Percentiles rank a stretch among this genome's conserved stretches.
phyloP scores from a whole-genome alignment of 2,888 invertebrate species.

The Synanthedon andrenaeformis region DNA sequence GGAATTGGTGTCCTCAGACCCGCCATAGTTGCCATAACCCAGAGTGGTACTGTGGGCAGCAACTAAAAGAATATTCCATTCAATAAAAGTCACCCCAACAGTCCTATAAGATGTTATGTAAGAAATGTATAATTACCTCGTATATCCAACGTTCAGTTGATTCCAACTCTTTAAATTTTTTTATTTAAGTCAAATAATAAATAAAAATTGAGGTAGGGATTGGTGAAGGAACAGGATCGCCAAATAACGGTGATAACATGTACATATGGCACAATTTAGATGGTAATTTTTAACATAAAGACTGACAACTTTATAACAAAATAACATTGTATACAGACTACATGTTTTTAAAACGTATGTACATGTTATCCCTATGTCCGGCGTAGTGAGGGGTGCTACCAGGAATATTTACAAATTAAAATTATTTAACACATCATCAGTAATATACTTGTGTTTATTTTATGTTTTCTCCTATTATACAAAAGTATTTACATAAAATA shows the following conservation, averaged over 20 bases:
- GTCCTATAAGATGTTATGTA: no score
- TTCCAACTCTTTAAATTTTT: neutral
- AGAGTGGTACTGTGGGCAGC: constrained; percentile 68
- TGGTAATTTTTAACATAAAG: constrained; percentile 5
- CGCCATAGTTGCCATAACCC: constrained; percentile 71
- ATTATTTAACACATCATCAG: constrained; percentile 67
- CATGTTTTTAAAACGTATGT: constrained; percentile 21
- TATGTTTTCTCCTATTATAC: constrained; percentile 69
- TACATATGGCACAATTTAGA: constrained; percentile 26
- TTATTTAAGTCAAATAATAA: neutral
- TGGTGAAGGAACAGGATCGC: constrained; percentile 38
- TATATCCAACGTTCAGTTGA: neutral
- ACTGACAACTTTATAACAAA: constrained; percentile 2
- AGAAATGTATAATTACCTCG: neutral
- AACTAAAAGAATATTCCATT: constrained; percentile 37
- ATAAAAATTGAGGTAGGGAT: neutral
- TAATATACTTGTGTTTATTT: constrained; percentile 73
- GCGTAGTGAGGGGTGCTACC: constrained; percentile 71
- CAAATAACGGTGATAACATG: constrained; percentile 61
- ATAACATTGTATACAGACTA: neutral
- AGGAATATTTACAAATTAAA: constrained; percentile 72
- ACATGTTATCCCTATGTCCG: constrained; percentile 68
- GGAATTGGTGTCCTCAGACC: constrained; percentile 46
- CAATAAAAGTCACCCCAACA: neutral
- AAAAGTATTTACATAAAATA: constrained; percentile 72